Evolutionary conservation across 2,797 vertebrate species (phyloP).

Genomic region (Lemur catta): DNA sequence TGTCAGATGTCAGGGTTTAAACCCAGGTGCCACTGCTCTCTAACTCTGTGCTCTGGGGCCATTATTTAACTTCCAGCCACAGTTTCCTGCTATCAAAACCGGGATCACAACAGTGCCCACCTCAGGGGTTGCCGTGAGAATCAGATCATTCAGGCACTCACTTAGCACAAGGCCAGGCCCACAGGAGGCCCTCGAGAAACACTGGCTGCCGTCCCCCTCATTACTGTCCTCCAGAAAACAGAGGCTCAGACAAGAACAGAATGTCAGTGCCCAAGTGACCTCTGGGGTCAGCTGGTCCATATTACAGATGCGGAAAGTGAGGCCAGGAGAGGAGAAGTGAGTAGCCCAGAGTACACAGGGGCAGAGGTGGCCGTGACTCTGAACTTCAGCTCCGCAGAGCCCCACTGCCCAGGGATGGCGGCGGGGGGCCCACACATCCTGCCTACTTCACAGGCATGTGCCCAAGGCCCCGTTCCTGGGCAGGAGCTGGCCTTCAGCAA

Average conservation of each 20-base stretch:
- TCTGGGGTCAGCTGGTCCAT: background rate
- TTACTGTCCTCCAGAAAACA: background rate
- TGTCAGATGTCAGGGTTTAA: background rate
- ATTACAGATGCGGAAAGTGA: background rate
- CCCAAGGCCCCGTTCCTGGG: background rate
- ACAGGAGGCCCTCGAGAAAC: background rate
- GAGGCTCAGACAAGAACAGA: background rate
- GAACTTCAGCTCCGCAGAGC: background rate
- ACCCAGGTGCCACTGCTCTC: background rate
- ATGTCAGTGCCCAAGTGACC: background rate
- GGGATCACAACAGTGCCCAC: background rate
- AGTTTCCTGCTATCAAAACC: background rate
- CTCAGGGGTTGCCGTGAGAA: background rate
- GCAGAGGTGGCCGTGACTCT: background rate
- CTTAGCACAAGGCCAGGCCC: background rate
- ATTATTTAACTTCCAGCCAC: background rate
- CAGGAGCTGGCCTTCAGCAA: slow-evolving; percentile 18
- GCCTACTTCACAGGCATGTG: background rate
- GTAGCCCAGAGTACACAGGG: background rate
- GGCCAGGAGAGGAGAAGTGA: background rate
- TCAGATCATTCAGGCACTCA: background rate
- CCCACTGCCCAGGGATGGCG: background rate
- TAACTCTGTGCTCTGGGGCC: background rate
- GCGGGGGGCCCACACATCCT: background rate
- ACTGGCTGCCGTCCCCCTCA: background rate